Evolutionary conservation across 2,113 vertebrate species (phyloP).

Genomic region (Oncorhynchus masou): DNA sequence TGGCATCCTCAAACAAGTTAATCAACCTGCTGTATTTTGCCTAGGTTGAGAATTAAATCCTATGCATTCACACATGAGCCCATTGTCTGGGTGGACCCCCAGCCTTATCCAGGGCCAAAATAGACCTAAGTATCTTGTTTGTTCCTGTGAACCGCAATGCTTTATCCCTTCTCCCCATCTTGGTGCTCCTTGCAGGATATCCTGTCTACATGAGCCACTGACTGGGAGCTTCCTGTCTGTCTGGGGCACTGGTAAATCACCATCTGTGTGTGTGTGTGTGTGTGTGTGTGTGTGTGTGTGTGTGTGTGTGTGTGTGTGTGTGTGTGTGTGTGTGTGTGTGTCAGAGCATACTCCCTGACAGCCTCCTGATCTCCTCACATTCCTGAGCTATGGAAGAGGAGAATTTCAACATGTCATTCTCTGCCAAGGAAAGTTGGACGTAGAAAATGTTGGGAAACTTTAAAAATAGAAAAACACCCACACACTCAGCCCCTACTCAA

Average conservation of each 20-base stretch:
- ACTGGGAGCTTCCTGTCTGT: conserved; percentile 51
- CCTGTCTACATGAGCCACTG: conserved; percentile 38
- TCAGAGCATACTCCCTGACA: not conserved
- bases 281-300: not conserved
- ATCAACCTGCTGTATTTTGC: no score
- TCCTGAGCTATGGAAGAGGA: conserved; percentile 33
- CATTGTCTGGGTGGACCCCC: conserved; percentile 1
- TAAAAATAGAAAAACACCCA: not conserved
- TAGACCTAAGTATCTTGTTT: conserved; percentile 28
- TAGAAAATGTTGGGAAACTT: conserved; percentile 24
- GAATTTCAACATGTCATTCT: conserved; percentile 26
- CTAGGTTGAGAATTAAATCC: no score
- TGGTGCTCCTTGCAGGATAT: conserved; percentile 45
- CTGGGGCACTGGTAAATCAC: not conserved
- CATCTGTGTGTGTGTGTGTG: not conserved
- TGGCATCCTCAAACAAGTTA: no score
- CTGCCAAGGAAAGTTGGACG: conserved; percentile 31
- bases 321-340: conserved; percentile 1
- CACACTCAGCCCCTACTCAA: not conserved
- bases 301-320: not conserved
- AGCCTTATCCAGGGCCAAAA: conserved; percentile 13
- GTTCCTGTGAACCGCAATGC: conserved; percentile 3
- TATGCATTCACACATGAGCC: no score
- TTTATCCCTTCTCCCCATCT: conserved; percentile 26
- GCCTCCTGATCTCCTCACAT: conserved; percentile 35